Conservation (phyloP, 2,888 invertebrate species). For the Nymphalis polychloros region DNA sequence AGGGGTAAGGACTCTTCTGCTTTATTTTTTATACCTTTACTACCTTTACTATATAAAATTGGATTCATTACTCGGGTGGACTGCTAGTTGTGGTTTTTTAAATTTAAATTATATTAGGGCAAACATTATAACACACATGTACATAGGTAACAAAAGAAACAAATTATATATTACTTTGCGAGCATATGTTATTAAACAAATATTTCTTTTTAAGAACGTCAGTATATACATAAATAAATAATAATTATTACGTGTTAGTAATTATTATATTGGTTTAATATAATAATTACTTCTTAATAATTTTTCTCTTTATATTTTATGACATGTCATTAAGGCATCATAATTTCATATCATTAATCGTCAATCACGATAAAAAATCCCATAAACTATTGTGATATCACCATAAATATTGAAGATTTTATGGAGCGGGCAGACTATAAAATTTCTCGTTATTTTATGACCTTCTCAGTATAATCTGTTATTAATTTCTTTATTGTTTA, state of each 20-base stretch:
- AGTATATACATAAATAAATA: too few species aligned
- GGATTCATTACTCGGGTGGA: too few species aligned
- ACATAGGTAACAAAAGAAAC: too few species aligned
- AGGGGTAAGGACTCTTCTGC: too few species aligned
- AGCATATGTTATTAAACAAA: too few species aligned
- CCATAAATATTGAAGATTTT: conserved; percentile 36
- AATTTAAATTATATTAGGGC: too few species aligned
- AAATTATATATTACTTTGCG: too few species aligned
- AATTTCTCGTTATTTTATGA: conserved; percentile 7
- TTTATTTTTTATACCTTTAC: too few species aligned
- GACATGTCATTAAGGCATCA: conserved; percentile 3
- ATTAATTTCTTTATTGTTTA: neutral
- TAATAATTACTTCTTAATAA: neutral
- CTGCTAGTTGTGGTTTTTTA: too few species aligned
- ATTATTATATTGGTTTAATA: neutral
- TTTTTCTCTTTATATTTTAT: neutral
- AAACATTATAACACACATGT: too few species aligned
- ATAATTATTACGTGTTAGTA: neutral
- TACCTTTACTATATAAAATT: too few species aligned
- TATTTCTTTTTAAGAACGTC: too few species aligned
- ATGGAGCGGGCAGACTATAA: conserved; percentile 19
- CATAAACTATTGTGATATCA: conserved; percentile 29
- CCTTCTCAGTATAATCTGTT: conserved; percentile 7
- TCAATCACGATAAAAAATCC: conserved; percentile 44
- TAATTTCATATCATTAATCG: conserved; percentile 35